Evolutionary conservation across 2,113 vertebrate genomes (phyloP), one percentile per base, ranked within the genome.

Genomic region (Climacteris rufus): DNA sequence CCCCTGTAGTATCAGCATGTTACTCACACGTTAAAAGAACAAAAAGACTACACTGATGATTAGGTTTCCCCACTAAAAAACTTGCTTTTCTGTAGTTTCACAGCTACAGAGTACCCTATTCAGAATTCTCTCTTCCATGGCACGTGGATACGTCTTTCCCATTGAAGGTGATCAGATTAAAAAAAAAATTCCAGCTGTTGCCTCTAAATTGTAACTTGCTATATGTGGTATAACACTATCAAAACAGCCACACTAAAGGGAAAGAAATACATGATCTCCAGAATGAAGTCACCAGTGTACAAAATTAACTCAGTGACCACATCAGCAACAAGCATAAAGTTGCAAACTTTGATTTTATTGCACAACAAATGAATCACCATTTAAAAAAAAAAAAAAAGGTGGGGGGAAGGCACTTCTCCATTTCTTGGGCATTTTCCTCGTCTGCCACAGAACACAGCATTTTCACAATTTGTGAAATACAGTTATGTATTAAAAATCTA

Each of bases 171-270:
- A 91, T 68, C 90, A 95, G 28, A 66, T 6, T n/a, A n/a, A n/a
- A 31, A 95, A 96, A 78, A 70, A 57, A 65, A 53, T 33, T 87
- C 74, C 81, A 93, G 69, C 77, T 78, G 44, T 87, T 87, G 63
- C 59, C 69, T 94, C 90, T 72, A 95, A 90, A 94, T 70, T 97
- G 69, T 57, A 93, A 95, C 95, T 97, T 97, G 69, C 91, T 75
- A 87, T 44, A 93, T 63, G 94, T 82, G 94, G 44, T 66, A 96
- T 56, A 96, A 72, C 30, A 89, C 66, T 76, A 83, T 61, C 82
- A 93, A 88, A 81, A 40, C 65, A 81, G 81, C 72, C 21, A 93
- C 56, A 30, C 75, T 42, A 86, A 93, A 92, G 72, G 54, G 11
- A 75, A 91, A 82, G 64, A 80, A 59, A 64, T 7, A 13, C 8